phyloP scores from a whole-genome alignment of 2,888 invertebrate genomes.

The Invenusta paracnida region DNA sequence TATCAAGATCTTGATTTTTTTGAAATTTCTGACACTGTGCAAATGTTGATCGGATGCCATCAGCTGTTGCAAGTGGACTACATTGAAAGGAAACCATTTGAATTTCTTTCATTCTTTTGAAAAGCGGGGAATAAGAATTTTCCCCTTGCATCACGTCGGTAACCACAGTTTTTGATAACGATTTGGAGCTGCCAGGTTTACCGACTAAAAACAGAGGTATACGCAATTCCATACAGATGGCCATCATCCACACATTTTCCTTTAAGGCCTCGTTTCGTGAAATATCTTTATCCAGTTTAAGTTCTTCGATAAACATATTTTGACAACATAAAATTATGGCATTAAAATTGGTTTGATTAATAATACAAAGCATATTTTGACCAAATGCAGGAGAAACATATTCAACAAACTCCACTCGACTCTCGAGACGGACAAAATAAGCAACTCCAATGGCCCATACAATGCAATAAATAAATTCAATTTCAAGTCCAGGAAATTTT shows the following conservation, averaged over 20 bases:
- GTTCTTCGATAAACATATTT: constrained; percentile 51
- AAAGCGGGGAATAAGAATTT: constrained; percentile 50
- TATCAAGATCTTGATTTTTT: constrained; percentile 41
- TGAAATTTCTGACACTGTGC: constrained; percentile 54
- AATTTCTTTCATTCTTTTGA: constrained; percentile 53
- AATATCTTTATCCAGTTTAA: constrained; percentile 52
- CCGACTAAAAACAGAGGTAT: constrained; percentile 59
- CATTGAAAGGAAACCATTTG: constrained; percentile 58
- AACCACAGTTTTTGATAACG: constrained; percentile 57
- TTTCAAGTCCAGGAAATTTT: neutral
- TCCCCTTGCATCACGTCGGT: constrained; percentile 56
- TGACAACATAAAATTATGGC: constrained; percentile 50
- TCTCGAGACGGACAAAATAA: neutral
- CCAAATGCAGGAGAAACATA: neutral
- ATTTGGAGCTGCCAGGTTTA: constrained; percentile 59
- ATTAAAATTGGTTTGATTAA: too few species aligned
- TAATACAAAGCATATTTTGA: neutral
- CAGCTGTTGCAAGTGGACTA: constrained; percentile 54
- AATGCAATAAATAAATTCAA: neutral
- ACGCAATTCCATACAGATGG: constrained; percentile 56
- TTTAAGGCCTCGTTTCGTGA: constrained; percentile 55
- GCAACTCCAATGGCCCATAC: neutral
- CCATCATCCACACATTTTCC: constrained; percentile 59
- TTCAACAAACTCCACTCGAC: neutral
- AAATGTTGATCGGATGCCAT: constrained; percentile 54